Base-by-base conservation (phyloP, 2,888 invertebrate species). In the Mimumesa dahlbomi region DNA sequence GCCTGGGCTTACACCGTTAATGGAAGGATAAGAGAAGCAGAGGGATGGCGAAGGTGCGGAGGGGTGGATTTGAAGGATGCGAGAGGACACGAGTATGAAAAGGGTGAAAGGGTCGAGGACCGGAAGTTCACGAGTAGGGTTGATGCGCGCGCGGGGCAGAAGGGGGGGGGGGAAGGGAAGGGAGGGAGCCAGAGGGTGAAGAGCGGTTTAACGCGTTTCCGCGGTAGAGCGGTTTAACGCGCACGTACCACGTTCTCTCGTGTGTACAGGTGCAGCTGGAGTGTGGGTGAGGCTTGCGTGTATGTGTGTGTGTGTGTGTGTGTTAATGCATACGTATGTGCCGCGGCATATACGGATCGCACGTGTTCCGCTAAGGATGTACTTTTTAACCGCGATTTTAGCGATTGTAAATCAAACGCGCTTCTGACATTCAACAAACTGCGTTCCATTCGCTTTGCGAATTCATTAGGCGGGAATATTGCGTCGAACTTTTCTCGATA, bases 191-290 rank as follows among this genome's bases (percentile, higher is more conserved):
- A 48, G 58, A 70, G 76, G 75, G 67, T 69, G 77, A 78, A 75
- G 78, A 77, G 75, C 72, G 79, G 69, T 79, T 79, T 79, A 79
- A 79, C 79, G 79, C 79, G 79, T 79, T 79, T 79, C 76, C 79
- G 79, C 67, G 79, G 79, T 71, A 69, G 75, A 79, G 73, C 80
- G 77, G 77, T 79, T 79, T 79, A 77, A 75, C 77, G 71, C 72
- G 69, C 71, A 46, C 68, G 67, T 61, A 71, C 63, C 53, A 16
- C 45, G 29, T 21, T 54, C 31, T 53, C 45, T 40, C 49, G 46
- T 73, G 61, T 50, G 53, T 52, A 48, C 52, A 19, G 45, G 36
- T 16, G 29, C 42, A 11, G 14, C 14, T 16, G 52, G 34, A 16
- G 25, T 31, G 31, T 9, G 29, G 13, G n/a, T n/a, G n/a, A n/a